Evolutionary conservation across 1,140 invertebrate genomes (phyloP), one percentile per base, ranked within the genome.

Genomic region (Ips typographus): DNA sequence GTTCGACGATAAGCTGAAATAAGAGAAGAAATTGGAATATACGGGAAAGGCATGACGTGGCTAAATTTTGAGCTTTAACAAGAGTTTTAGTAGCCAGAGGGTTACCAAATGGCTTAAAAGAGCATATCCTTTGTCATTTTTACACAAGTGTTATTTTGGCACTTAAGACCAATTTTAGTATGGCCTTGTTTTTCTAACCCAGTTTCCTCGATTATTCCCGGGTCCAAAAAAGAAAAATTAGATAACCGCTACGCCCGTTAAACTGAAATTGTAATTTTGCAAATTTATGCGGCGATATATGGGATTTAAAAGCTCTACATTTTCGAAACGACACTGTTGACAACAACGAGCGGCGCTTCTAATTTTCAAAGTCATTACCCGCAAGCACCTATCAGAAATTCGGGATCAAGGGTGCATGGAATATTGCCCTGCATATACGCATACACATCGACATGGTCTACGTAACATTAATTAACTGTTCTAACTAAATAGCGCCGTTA

Each of bases 381-480:
- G 43, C 55, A 62, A 70, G 68, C 60, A 70, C 68, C 68, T 57
- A 70, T 70, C 60, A 57, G 59, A 70, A 70, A 70, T 55, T 63
- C 60, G 41, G 42, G 64, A 70, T 70, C 68, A 70, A 55, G 61
- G 68, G 68, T 64, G 68, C 53, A 70, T 70, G 60, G 68, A 70
- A 70, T 70, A 70, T 70, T 70, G 60, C 59, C 42, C 68, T 64
- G 5, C 53, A 70, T 64, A 64, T 64, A 70, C 61, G 53, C 43
- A 66, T 66, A 66, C 40, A 66, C 53, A 66, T 59, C 62, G 65
- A 59, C 57, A 71, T 60, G 70, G 70, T 68, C 70, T 64, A 71
- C 70, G 53, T 67, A 62, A 71, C 65, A 71, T 71, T 71, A 71
- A 71, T 71, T 71, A 71, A 67, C 70, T 71, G 70, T 64, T 49